These are phyloP conservation scores for Tetrapedia diversipes DNA, from an alignment of 2,888 invertebrate genomes.

Conservation along the genomic window DNA sequence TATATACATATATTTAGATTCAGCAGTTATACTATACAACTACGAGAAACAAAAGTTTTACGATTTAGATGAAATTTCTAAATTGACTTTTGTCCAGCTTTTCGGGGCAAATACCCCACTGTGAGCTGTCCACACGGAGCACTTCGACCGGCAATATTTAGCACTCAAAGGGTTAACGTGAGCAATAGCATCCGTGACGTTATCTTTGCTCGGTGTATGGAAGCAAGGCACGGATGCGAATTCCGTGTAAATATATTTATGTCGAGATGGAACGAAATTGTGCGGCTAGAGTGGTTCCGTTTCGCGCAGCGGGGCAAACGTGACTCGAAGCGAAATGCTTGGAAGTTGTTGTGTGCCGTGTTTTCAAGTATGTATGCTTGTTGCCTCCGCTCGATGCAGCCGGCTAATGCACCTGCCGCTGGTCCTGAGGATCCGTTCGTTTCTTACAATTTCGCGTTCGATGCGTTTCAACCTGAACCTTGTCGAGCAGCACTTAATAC, in stretches of 20 bases:
- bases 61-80: no score
- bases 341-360: slow-evolving; percentile 43
- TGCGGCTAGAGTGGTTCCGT: not conserved
- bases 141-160: no score
- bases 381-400: slow-evolving; percentile 50
- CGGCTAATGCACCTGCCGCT: slow-evolving; percentile 64
- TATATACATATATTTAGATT: no score
- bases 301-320: slow-evolving; percentile 18
- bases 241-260: not conserved
- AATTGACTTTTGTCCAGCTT: no score
- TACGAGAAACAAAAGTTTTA: no score
- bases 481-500: no score
- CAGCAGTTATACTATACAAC: no score
- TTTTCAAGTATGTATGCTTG: slow-evolving; percentile 35
- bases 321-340: slow-evolving; percentile 3
- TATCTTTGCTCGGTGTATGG: not conserved
- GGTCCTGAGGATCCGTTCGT: slow-evolving; percentile 40
- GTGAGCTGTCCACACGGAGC: no score
- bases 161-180: no score
- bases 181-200: not conserved
- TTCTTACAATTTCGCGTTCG: not conserved
- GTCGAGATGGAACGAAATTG: not conserved
- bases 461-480: not conserved
- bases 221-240: not conserved
- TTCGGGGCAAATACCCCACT: no score